A percentile compares a stretch with the other conserved stretches of the same genome.
Evolutionary conservation across 1,140 invertebrate genomes (phyloP).

Genomic region (Rhopalosiphum maidis): DNA sequence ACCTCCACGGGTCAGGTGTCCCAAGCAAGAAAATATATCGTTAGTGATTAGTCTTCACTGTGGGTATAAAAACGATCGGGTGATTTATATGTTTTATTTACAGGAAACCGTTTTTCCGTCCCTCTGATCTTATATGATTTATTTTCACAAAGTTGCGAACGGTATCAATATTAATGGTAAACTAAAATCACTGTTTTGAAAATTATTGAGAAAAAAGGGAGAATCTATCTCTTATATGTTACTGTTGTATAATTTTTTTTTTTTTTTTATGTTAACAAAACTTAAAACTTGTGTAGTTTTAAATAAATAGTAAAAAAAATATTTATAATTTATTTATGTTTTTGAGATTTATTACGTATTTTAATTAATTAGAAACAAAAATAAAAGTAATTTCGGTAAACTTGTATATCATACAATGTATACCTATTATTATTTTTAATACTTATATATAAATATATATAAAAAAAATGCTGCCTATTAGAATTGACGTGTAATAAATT

Average conservation of each 20-base stretch:
- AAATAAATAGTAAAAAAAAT: neutral
- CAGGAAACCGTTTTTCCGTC: constrained; percentile 4
- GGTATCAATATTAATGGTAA: neutral
- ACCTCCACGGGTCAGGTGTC: neutral
- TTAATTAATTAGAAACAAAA: neutral
- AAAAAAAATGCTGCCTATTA: neutral
- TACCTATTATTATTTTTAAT: neutral
- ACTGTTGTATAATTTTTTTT: neutral
- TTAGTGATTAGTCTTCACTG: constrained; percentile 48
- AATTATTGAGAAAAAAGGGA: neutral
- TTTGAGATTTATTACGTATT: neutral
- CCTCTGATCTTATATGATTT: constrained; percentile 17
- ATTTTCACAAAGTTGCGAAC: neutral
- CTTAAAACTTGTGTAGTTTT: neutral
- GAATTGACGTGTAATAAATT: neutral
- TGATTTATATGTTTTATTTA: constrained; percentile 54
- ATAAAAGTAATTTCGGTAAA: neutral
- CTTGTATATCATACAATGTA: neutral
- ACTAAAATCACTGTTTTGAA: neutral
- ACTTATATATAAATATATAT: neutral
- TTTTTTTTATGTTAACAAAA: neutral
- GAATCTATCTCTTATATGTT: neutral
- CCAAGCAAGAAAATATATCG: constrained; percentile 32
- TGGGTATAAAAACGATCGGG: constrained; percentile 24
- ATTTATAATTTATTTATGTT: neutral